Evolutionary conservation across 2,888 invertebrate genomes (phyloP).

Genomic region (Chesias legatella): DNA sequence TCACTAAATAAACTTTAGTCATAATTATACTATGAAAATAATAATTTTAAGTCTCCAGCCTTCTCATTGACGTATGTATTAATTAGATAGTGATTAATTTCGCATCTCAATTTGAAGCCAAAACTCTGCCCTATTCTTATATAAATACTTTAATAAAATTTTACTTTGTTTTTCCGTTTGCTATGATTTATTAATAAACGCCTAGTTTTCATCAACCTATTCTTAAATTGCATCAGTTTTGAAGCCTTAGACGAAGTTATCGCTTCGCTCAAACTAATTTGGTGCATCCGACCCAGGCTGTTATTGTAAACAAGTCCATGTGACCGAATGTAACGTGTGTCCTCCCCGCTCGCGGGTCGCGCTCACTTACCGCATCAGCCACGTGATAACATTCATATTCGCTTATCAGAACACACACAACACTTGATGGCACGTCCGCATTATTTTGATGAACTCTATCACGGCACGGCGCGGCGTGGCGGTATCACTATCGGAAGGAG

Average conservation of each 20-base stretch:
- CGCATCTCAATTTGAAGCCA: too few species aligned
- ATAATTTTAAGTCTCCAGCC: constrained; percentile 1
- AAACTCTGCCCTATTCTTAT: too few species aligned
- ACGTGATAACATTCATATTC: constrained; percentile 29
- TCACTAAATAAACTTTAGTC: neutral
- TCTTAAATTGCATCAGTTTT: too few species aligned
- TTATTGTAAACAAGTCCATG: constrained; percentile 56
- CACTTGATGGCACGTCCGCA: constrained; percentile 54
- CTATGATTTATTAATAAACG: too few species aligned
- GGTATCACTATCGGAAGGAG: constrained; percentile 43
- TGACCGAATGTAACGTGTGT: constrained; percentile 28
- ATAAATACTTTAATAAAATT: too few species aligned
- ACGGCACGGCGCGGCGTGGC: too few species aligned
- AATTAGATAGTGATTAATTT: neutral
- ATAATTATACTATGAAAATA: neutral
- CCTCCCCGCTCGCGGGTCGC: constrained; percentile 22
- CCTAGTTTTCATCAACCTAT: too few species aligned
- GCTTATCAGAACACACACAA: constrained; percentile 62
- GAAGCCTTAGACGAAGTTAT: neutral
- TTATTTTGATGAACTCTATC: constrained; percentile 30
- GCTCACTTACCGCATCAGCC: constrained; percentile 52
- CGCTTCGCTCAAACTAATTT: neutral
- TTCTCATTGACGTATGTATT: constrained; percentile 5
- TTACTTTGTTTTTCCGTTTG: too few species aligned
- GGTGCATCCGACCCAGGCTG: constrained; percentile 22